Conservation (phyloP, 2,113 vertebrate genomes). For the Cynopterus brachyotis region DNA sequence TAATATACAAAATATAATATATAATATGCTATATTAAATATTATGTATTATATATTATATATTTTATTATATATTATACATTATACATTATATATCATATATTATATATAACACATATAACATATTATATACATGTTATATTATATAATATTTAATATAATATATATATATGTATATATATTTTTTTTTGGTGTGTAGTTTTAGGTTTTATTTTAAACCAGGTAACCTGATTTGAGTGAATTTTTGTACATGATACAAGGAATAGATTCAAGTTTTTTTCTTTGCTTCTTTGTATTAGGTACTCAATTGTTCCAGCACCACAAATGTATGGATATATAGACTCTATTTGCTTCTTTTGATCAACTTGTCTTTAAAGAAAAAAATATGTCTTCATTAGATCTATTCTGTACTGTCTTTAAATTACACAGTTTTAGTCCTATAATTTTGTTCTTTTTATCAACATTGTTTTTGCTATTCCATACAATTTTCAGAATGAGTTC, state of each 20-base stretch:
- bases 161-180: too few species aligned
- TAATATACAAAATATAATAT: too few species aligned
- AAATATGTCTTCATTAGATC: not conserved
- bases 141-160: too few species aligned
- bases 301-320: not conserved
- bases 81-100: too few species aligned
- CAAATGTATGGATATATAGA: not conserved
- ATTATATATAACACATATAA: too few species aligned
- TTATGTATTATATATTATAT: too few species aligned
- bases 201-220: not conserved
- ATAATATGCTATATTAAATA: too few species aligned
- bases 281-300: not conserved
- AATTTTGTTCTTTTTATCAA: not conserved
- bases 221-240: not conserved
- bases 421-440: not conserved
- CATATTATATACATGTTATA: too few species aligned
- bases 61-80: too few species aligned
- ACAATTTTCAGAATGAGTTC: not conserved
- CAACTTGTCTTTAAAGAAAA: not conserved
- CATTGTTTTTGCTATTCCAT: not conserved
- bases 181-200: not conserved
- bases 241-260: not conserved
- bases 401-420: not conserved
- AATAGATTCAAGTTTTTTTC: not conserved
- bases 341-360: not conserved